Evolutionary conservation across 2,888 invertebrate species (phyloP), one percentile per base, ranked within the genome.

Genomic region (Agrochola lota): DNA sequence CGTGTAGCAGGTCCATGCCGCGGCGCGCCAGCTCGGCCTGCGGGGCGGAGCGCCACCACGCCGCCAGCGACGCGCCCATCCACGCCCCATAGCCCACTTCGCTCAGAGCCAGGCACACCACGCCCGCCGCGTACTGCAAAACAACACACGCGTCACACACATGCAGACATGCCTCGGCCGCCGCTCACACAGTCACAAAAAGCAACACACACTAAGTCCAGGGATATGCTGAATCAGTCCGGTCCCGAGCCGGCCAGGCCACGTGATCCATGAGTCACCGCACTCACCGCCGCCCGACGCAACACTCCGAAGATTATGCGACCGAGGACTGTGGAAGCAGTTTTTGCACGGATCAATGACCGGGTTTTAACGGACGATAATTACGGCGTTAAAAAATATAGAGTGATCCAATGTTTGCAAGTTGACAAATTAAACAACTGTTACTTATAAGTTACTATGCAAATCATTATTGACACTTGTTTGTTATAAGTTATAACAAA

Each of bases 71-170:
- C 66, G 93, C 93, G 85, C 91, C 94, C 96, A 96, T 94, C 96
- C 96, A 96, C 88, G 95, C 95, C 88, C 94, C 96, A 94, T 95
- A 96, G 86, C 93, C 94, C 90, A 96, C 91, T 92, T 96, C 96
- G 91, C 94, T 94, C 81, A 91, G 86, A 85, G 93, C 95, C 91
- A 96, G 92, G 89, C 93, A 93, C 85, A 85, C 92, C 91, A 96
- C 95, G 84, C 96, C 96, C 70, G 80, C 92, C 72, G 91, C 91
- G 92, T 96, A 96, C 93, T 94, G 92, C 46, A 75, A 80, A 59
- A 80, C 23, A 1, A 26, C 40, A 46, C 52, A 7, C 11, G 20
- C 52, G 20, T 52, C 20, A 20, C 52, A 49, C 20, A 49, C 49
- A 20, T 3, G 9, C 46, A 26, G 46, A 43, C 23, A n/a, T 43